Conservation (phyloP, 64 coral and sea anemone species). For the Stylophora pistillata region DNA sequence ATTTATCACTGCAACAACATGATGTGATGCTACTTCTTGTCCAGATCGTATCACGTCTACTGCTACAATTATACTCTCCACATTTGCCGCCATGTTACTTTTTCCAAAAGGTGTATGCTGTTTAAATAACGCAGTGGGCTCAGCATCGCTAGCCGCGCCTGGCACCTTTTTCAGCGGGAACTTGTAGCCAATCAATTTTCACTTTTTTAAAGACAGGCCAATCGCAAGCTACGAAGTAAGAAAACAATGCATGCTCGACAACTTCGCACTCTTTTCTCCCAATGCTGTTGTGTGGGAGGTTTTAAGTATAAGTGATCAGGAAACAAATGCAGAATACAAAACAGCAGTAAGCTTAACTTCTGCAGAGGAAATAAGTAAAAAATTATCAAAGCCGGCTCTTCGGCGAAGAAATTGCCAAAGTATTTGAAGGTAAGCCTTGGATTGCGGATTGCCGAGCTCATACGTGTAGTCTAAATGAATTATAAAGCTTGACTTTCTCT, state of each 20-base stretch:
- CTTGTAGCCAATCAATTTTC: constrained; percentile 7
- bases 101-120: neutral
- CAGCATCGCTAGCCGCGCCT: neutral
- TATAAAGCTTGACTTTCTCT: neutral
- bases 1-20: constrained; percentile 46
- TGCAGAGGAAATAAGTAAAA: constrained; percentile 54
- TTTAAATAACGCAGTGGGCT: neutral
- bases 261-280: neutral
- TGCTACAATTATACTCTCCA: constrained; percentile 1
- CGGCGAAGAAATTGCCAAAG: constrained; percentile 55
- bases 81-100: neutral
- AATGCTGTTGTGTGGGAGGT: neutral
- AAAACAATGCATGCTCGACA: neutral
- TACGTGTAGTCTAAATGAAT: neutral
- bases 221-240: neutral
- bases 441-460: neutral
- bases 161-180: neutral
- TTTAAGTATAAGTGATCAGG: neutral
- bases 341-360: constrained; percentile 13
- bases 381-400: constrained; percentile 45
- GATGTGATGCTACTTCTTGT: constrained; percentile 48
- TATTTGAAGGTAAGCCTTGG: constrained; percentile 37
- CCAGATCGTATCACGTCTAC: constrained; percentile 12
- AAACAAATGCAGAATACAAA: constrained; percentile 8
- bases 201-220: constrained; percentile 8